phyloP scores from a whole-genome alignment of 2,113 vertebrate species.

The Oncorhynchus nerka region DNA sequence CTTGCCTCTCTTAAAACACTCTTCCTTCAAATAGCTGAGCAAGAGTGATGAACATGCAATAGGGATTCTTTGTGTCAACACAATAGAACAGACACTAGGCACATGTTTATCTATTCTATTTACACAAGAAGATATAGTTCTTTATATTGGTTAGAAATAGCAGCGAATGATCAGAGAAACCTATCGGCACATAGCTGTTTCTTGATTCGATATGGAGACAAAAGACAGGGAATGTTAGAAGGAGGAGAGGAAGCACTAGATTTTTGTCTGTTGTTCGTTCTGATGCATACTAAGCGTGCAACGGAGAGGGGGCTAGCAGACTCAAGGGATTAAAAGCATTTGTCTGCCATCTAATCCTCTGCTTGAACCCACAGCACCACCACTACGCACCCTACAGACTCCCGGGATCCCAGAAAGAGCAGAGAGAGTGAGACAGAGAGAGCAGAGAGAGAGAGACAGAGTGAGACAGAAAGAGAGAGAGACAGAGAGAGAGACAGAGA shows the following conservation, averaged over 20 bases:
- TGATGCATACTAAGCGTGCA: constrained; percentile 38
- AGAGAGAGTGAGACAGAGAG: too few species aligned
- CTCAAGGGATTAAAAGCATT: constrained; percentile 42
- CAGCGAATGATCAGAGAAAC: background rate
- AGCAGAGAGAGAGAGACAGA: too few species aligned
- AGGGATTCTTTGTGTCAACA: constrained; percentile 19
- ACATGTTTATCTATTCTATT: constrained; percentile 24
- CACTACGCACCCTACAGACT: constrained; percentile 37
- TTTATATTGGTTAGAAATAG: constrained; percentile 33
- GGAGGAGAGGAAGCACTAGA: background rate
- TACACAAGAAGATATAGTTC: constrained; percentile 30
- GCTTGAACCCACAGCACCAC: constrained; percentile 34
- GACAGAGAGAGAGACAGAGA: too few species aligned
- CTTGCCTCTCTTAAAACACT: too few species aligned
- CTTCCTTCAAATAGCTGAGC: constrained; percentile 8
- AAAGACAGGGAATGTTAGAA: too few species aligned
- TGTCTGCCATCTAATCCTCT: constrained; percentile 50
- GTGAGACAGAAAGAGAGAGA: too few species aligned
- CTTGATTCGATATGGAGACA: too few species aligned
- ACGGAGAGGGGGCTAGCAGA: constrained; percentile 13
- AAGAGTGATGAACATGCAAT: constrained; percentile 25
- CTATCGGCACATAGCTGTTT: too few species aligned
- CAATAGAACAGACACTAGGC: constrained; percentile 1
- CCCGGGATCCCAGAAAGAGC: background rate
- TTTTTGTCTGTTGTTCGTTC: constrained; percentile 18